These are phyloP conservation scores for Ctenoplectra terminalis DNA, from an alignment of 1,140 invertebrate species.

Conservation along the genomic window DNA sequence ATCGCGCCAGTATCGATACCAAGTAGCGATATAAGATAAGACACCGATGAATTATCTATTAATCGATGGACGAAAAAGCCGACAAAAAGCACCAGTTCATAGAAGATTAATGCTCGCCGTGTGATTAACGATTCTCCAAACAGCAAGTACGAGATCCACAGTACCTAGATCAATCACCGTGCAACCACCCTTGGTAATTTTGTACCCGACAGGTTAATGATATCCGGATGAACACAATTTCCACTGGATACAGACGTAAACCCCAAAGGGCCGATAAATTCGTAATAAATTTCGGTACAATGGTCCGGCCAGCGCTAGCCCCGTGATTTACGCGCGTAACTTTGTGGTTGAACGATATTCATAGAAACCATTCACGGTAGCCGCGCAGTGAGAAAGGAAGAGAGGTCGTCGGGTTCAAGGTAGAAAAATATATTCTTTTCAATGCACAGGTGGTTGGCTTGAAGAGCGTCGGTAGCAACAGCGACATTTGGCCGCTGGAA, in stretches of 20 bases:
- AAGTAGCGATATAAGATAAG: no score
- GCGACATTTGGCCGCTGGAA: slow-evolving; percentile 91
- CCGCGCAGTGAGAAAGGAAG: slow-evolving; percentile 10
- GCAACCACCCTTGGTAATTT: neutral
- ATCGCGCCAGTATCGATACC: no score
- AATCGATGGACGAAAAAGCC: neutral
- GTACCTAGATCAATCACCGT: neutral
- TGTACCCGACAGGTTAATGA: neutral
- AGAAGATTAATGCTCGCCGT: neutral
- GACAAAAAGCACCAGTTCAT: neutral
- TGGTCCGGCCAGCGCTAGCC: neutral
- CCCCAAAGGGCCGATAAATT: neutral
- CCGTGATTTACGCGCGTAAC: slow-evolving; percentile 37
- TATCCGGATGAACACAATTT: neutral
- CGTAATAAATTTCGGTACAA: slow-evolving; percentile 28
- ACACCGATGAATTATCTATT: neutral
- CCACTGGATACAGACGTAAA: neutral
- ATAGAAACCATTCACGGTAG: neutral
- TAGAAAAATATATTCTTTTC: slow-evolving; percentile 37
- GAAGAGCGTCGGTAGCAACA: slow-evolving; percentile 81
- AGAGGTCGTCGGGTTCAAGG: slow-evolving; percentile 26
- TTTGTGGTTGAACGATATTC: slow-evolving; percentile 15
- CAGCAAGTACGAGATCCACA: neutral
- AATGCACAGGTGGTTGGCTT: slow-evolving; percentile 77
- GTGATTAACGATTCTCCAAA: neutral